Conservation (phyloP, 2,888 invertebrate species). For the Busseola fusca region DNA sequence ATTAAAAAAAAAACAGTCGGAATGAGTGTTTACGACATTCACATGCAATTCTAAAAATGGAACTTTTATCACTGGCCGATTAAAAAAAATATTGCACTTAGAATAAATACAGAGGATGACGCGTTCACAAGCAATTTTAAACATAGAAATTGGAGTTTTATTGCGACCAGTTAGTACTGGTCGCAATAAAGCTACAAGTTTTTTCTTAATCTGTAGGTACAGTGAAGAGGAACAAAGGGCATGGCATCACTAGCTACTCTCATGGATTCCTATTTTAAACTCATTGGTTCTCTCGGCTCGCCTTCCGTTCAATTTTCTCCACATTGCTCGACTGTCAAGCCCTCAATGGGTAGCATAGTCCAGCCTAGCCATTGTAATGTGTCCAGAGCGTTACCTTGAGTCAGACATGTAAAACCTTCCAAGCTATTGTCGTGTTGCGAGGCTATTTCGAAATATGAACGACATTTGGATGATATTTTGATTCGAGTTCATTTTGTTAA, state of each 20-base stretch:
- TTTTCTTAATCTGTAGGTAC: neutral
- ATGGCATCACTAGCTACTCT: constrained; percentile 4
- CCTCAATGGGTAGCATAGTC: constrained; percentile 21
- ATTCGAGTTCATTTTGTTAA: neutral
- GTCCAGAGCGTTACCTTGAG: constrained; percentile 21
- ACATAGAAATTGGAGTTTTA: neutral
- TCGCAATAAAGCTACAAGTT: neutral
- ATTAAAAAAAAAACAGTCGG: constrained; percentile 17
- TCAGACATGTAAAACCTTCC: constrained; percentile 21
- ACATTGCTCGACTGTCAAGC: constrained; percentile 28
- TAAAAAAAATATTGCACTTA: constrained; percentile 6
- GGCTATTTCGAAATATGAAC: constrained; percentile 10
- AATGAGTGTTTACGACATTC: neutral
- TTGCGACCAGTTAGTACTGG: too few species aligned
- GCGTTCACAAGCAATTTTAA: constrained; percentile 15
- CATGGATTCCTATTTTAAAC: constrained; percentile 22
- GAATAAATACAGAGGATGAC: neutral
- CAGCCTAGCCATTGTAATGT: constrained; percentile 24
- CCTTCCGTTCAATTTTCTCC: constrained; percentile 48
- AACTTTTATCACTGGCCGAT: neutral
- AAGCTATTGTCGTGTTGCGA: constrained; percentile 7
- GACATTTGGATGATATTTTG: neutral
- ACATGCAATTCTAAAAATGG: constrained; percentile 14
- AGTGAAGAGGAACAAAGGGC: neutral
- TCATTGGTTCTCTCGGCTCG: constrained; percentile 11